Base-by-base conservation (phyloP, 2,113 vertebrate species). In the Xenopus borealis region DNA sequence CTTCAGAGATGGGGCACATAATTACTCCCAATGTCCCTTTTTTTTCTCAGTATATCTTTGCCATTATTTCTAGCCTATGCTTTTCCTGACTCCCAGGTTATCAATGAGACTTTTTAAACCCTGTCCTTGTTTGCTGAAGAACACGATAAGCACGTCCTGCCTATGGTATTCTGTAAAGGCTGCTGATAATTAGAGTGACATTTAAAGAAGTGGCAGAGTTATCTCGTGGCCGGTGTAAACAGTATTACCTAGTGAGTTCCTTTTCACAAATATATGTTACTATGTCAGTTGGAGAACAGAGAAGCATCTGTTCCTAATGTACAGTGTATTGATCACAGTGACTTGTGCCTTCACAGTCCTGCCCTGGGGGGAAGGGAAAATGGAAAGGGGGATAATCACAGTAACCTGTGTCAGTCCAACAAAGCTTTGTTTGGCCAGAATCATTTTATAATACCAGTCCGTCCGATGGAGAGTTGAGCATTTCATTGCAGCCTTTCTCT, bases 141-240 rank as follows among this genome's bases (percentile, higher is more conserved):
- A 85, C 77, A 80, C 86, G 85, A 89, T 89, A 85, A 91, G 89
- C 93, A 89, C 81, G 79, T 79, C 78, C 85, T 81, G 83, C 85
- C 89, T 86, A 84, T 79, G 74, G 84, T 87, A 89, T 83, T 86
- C 90, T 89, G 94, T 89, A 92, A 89, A 89, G 88, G 89, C 84
- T 87, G 86, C 87, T 83, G 91, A 95, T 95, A 94, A 95, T 95
- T 93, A 96, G 91, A 85, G 88, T 96, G 94, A 94, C 93, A 94
- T 89, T 91, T 93, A 88, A 93, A 94, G 92, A 89, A 88, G 86
- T 50, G 11, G 47, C 85, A 87, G 86, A 82, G 89, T 91, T 88
- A 89, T 92, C 91, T 92, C 93, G 93, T 94, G 90, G 87, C 85
- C 84, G 91, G 86, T 91, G 92, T 93, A 88, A 88, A 89, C 85